A percentile compares a stretch with the other conserved stretches of the same genome.
phyloP scores from a whole-genome alignment of 1,140 invertebrate genomes.

The Drosophila obscura region DNA sequence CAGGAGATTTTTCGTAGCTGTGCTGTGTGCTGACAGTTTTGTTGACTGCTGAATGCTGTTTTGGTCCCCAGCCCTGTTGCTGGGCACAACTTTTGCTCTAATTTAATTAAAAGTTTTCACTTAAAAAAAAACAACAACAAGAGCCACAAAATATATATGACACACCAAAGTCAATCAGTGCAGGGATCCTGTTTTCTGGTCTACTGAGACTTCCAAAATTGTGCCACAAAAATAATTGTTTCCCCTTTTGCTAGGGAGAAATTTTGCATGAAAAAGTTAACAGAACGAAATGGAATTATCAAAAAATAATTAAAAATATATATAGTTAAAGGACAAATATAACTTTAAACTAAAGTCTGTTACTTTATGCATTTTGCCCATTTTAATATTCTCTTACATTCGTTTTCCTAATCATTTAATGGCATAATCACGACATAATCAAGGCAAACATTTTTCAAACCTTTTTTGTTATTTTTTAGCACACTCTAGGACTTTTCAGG shows the following conservation, averaged over 20 bases:
- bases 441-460: slow-evolving; percentile 22
- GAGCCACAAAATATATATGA: slow-evolving; percentile 2
- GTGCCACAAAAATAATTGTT: too few relatives aligned
- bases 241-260: too few relatives aligned
- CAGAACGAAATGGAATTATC: too few relatives aligned
- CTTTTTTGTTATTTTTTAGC: slow-evolving; percentile 3
- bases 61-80: slow-evolving; percentile 15
- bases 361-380: too few relatives aligned
- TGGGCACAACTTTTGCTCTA: slow-evolving; percentile 51
- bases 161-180: slow-evolving; percentile 51
- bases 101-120: slow-evolving; percentile 74
- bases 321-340: too few relatives aligned
- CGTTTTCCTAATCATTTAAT: slow-evolving; percentile 28
- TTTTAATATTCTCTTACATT: too few relatives aligned
- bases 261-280: too few relatives aligned
- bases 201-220: too few relatives aligned
- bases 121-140: slow-evolving; percentile 3
- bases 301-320: too few relatives aligned
- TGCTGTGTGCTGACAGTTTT: slow-evolving; percentile 64
- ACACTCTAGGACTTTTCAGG: slow-evolving; percentile 2
- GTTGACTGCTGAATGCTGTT: slow-evolving; percentile 23
- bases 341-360: too few relatives aligned
- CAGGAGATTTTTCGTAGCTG: slow-evolving; percentile 45
- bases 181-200: too few relatives aligned
- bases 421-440: slow-evolving; percentile 15